A percentile compares a stretch with the other conserved stretches of the same genome.
Evolutionary conservation across 2,888 invertebrate species (phyloP).

Genomic region (Melanostoma mellinum): DNA sequence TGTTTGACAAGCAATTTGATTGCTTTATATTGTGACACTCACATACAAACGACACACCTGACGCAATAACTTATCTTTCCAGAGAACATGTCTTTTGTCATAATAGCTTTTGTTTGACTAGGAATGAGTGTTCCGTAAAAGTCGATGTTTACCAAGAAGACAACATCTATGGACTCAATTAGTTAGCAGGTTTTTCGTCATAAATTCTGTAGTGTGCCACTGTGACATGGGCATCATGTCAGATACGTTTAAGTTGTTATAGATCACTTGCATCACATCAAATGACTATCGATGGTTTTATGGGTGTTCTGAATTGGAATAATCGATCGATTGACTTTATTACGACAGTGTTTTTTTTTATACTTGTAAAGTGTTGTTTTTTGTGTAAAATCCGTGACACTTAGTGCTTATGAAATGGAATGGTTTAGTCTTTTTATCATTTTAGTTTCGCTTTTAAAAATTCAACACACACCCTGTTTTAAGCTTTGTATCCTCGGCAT

Average conservation of each 20-base stretch:
- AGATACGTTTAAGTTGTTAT: slow-evolving; percentile 7
- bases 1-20: too few relatives aligned
- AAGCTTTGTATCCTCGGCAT: neutral
- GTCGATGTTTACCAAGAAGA: neutral
- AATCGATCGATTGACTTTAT: slow-evolving; percentile 52
- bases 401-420: neutral
- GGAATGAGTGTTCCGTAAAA: slow-evolving; percentile 21
- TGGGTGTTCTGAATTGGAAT: slow-evolving; percentile 46
- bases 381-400: slow-evolving; percentile 9
- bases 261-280: slow-evolving; percentile 39
- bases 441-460: neutral
- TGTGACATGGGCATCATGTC: slow-evolving; percentile 45
- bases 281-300: slow-evolving; percentile 38
- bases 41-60: too few relatives aligned
- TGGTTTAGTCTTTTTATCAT: too few relatives aligned
- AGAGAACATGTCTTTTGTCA: too few relatives aligned
- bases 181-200: slow-evolving; percentile 32
- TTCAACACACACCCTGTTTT: slow-evolving; percentile 3
- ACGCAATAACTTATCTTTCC: too few relatives aligned
- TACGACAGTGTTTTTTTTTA: slow-evolving; percentile 38
- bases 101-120: neutral
- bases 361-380: neutral
- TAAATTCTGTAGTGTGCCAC: slow-evolving; percentile 33
- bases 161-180: slow-evolving; percentile 32
- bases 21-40: too few relatives aligned